Base-by-base conservation (phyloP, 2,797 vertebrate species). In the Erpetoichthys calabaricus region DNA sequence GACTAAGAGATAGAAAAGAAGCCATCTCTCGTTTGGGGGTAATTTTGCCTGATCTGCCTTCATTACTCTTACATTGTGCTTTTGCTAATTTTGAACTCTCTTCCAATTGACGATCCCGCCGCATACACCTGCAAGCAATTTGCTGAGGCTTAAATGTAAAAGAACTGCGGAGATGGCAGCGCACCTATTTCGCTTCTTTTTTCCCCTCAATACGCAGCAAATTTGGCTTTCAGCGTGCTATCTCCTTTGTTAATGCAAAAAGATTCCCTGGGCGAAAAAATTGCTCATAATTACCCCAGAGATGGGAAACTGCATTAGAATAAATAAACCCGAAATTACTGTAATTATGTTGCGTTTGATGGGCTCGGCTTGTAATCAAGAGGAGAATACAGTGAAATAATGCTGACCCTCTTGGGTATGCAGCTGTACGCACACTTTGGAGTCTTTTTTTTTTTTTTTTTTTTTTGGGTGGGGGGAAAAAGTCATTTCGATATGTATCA, bases 291-390 rank as follows among this genome's bases (percentile, higher is more conserved):
- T 98, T 97, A 97, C 94, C 91, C 89, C 86, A 89, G 91, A 94
- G 94, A 96, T 97, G 89, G 93, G 91, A 94, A 97, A 94, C 93
- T 93, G 89, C 92, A 98, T 98, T 97, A 97, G 92, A 98, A 98
- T 98, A 98, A 97, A 97, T 98, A 98, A 98, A 95, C 91, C 89
- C 89, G 88, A 96, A 97, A 98, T 98, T 86, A 96, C 94, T 94
- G 92, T 97, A 98, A 98, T 98, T 98, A 98, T 92, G 91, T 83
- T 91, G 89, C 92, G 91, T 97, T 97, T 97, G 95, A 98, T 97
- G 95, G 93, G 90, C 91, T 93, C 90, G 87, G 91, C 91, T 94
- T 92, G 92, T 97, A 98, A 97, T 98, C 95, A 98, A 94, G 92
- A 89, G 89, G 91, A 97, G 94, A 98, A 97, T 94, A 89, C 90